Base-by-base conservation (phyloP, 2,888 invertebrate genomes). In the Apeira syringaria region DNA sequence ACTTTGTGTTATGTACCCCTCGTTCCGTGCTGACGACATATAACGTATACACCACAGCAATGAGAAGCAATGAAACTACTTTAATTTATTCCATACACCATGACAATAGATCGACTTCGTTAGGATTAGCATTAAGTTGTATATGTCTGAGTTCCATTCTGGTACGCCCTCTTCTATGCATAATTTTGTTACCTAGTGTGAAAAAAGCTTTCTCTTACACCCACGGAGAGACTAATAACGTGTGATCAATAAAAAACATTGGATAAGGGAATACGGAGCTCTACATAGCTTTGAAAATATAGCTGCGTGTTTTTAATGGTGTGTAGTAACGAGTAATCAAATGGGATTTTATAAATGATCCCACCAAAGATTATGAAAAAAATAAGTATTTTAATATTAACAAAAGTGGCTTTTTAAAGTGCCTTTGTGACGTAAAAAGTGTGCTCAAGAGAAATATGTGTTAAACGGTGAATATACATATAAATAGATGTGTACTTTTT, bases 1-100 rank as follows among this genome's bases (percentile, higher is more conserved):
- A 81, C 57, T 56, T 74, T 33, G 47, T 79, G 22, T 53, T 87
- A 30, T 79, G 84, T 64, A 64, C 69, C 27, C 90, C 90, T 18
- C 80, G 85, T 4, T 81, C 81, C 7, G 48, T 80, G 26, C 51
- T 75, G 7, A 67, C 66, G 27, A 72, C 79, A 2, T 81, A 80
- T 53, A 65, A 68, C 48, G 64, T 78, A 42, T 82, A 84, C 38
- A 67, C 70, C 17, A 61, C 56, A 34, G 68, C 73, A 11, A 55
- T 59, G 27, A 64, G 53, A 43, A 63, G 61, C 17, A 69, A 68
- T 52, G 70, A 68, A 52, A 59, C 59, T 8, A 65, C 59, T 22
- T 50, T 66, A 24, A 48, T 63, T 40, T 65, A 68, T 45, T 50
- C 61, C 26, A 59, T 57, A 40, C 56, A 62, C 36, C 63, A 65